phyloP scores from a whole-genome alignment of 2,113 vertebrate species.

The Ictalurus furcatus region DNA sequence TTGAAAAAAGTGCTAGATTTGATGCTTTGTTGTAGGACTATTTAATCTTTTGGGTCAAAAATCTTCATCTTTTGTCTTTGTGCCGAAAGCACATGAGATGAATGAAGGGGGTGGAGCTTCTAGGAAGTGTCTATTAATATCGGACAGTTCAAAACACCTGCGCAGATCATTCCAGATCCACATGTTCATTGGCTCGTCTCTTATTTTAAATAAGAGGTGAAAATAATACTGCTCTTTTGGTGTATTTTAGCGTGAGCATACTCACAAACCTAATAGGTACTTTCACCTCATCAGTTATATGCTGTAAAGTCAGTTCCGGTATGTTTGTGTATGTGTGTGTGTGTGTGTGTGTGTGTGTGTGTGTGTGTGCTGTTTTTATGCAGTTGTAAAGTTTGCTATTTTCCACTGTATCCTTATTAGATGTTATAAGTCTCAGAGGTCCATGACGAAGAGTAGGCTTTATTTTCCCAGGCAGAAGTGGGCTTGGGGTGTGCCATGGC shows the following conservation, averaged over 20 bases:
- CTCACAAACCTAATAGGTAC: neutral
- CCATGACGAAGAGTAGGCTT: slow-evolving; percentile 18
- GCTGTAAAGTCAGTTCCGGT: neutral
- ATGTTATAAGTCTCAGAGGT: slow-evolving; percentile 17
- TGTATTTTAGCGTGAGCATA: neutral
- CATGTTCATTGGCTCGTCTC: neutral
- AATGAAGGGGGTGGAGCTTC: neutral
- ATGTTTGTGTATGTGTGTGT: neutral
- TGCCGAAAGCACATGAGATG: neutral
- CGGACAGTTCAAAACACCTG: neutral
- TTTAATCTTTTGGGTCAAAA: neutral
- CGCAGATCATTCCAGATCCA: too few species aligned
- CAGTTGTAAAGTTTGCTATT: slow-evolving; percentile 19
- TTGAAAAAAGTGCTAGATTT: neutral
- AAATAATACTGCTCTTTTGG: neutral
- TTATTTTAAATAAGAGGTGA: too few species aligned
- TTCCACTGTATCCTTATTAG: slow-evolving; percentile 1
- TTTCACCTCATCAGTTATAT: neutral
- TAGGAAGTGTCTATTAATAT: neutral
- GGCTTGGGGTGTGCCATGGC: neutral
- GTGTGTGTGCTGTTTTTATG: neutral
- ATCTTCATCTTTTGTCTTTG: neutral
- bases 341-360: neutral
- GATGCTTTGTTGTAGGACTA: neutral
- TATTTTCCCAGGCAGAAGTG: neutral